These are phyloP conservation scores for Danio kyathit DNA, from an alignment of 2,797 vertebrate species.

Conservation along the genomic window DNA sequence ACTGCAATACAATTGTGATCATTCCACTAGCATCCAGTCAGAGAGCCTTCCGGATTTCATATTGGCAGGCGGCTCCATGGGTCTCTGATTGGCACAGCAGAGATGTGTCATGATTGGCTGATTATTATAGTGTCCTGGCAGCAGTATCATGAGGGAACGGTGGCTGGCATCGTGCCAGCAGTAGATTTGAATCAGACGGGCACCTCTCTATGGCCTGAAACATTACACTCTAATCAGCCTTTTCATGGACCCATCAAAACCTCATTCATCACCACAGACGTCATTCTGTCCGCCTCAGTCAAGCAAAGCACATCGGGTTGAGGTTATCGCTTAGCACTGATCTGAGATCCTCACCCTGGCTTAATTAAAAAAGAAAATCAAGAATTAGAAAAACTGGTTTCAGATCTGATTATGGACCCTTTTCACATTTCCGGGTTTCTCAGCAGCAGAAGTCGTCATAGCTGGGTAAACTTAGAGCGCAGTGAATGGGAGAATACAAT, in stretches of 20 bases:
- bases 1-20: neutral
- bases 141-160: constrained; percentile 8
- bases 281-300: constrained; percentile 13
- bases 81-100: constrained; percentile 34
- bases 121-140: constrained; percentile 32
- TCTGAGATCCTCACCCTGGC: neutral
- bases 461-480: too few relatives aligned
- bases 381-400: too few relatives aligned
- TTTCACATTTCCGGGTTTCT: too few relatives aligned
- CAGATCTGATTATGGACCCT: too few relatives aligned
- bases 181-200: constrained; percentile 73
- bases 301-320: constrained; percentile 8
- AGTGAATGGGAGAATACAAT: too few relatives aligned
- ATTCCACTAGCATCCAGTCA: neutral
- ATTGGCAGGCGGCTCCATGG: constrained; percentile 14
- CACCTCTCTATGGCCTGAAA: constrained; percentile 70
- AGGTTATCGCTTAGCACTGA: neutral
- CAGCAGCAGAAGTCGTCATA: too few relatives aligned
- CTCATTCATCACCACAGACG: constrained; percentile 32
- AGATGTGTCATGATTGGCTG: constrained; percentile 26
- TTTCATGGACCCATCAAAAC: constrained; percentile 48
- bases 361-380: too few relatives aligned
- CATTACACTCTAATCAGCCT: constrained; percentile 65
- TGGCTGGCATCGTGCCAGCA: constrained; percentile 59
- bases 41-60: constrained; percentile 21